Percentiles rank a stretch among this genome's conserved stretches.
Conservation (phyloP, 1,140 invertebrate genomes). For the Ceratina calcarata region DNA sequence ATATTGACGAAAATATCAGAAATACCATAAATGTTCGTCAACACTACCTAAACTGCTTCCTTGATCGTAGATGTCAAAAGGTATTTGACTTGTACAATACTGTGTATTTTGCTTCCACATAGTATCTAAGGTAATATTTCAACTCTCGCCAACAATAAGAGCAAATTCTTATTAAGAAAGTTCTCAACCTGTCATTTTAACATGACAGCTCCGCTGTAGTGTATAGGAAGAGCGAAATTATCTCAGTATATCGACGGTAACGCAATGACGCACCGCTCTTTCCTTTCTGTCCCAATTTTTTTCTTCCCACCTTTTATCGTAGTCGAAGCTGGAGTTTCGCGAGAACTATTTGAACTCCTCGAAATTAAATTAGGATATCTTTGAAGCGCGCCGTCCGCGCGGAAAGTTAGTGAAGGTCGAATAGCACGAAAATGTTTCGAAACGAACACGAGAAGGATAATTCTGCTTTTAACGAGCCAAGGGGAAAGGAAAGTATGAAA, state of each 20-base stretch:
- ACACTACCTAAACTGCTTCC: no score
- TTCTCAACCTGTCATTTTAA: conserved; percentile 13
- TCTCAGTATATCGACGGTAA: conserved; percentile 22
- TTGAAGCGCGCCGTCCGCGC: conserved; percentile 18
- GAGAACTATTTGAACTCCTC: conserved; percentile 13
- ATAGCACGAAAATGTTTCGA: background rate
- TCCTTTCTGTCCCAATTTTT: background rate
- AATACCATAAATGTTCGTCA: no score
- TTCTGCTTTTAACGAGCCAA: conserved; percentile 15
- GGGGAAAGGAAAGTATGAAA: conserved; percentile 8
- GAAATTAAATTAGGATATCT: conserved; percentile 42
- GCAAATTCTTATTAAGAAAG: conserved; percentile 14
- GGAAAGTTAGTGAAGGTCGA: conserved; percentile 12
- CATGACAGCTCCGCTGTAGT: background rate
- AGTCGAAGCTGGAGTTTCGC: background rate
- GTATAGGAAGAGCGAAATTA: background rate
- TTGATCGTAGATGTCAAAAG: no score
- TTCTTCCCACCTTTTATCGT: background rate
- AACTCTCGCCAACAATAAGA: background rate
- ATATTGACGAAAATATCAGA: no score
- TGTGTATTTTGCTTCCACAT: background rate
- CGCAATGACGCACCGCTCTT: background rate
- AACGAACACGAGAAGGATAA: background rate
- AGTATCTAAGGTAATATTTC: background rate
- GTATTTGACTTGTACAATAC: no score